Conservation (phyloP, 2,113 vertebrate genomes). For the Phaetusa simplex region DNA sequence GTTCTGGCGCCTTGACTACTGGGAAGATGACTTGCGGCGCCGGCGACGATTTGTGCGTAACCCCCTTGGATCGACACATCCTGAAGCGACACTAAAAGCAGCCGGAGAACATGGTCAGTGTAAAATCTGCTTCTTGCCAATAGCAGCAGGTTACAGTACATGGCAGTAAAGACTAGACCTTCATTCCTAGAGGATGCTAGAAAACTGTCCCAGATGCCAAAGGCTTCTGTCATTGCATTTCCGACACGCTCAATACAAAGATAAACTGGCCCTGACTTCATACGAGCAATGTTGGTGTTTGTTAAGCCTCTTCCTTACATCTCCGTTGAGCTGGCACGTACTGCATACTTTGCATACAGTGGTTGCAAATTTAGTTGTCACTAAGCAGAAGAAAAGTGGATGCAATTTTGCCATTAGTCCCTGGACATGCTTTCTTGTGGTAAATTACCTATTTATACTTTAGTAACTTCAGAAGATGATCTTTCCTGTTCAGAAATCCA, state of each 20-base stretch:
- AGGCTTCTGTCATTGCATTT: background rate
- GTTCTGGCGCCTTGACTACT: conserved; percentile 99
- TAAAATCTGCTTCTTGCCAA: conserved; percentile 60
- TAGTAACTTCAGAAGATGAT: background rate
- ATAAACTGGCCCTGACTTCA: background rate
- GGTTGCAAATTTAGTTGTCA: background rate
- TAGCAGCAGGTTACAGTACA: conserved; percentile 75
- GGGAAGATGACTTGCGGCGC: conserved; percentile 99
- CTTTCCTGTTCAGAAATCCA: background rate
- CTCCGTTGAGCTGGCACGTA: background rate
- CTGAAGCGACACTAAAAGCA: conserved; percentile 93
- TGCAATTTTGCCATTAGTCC: background rate
- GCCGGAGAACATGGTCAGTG: conserved; percentile 93
- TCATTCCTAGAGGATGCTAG: conserved; percentile 55
- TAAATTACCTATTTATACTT: background rate
- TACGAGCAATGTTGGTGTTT: background rate
- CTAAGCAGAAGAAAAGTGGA: background rate
- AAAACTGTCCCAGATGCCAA: conserved; percentile 46
- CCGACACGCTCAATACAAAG: background rate
- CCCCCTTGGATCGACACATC: conserved; percentile 96
- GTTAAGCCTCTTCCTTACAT: background rate
- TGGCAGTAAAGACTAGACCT: conserved; percentile 72
- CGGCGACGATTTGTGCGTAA: conserved; percentile 96
- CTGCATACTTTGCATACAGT: background rate
- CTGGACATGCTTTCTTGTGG: background rate